Evolutionary conservation across 1,140 invertebrate genomes (phyloP).

Genomic region (Melanaphis sacchari): DNA sequence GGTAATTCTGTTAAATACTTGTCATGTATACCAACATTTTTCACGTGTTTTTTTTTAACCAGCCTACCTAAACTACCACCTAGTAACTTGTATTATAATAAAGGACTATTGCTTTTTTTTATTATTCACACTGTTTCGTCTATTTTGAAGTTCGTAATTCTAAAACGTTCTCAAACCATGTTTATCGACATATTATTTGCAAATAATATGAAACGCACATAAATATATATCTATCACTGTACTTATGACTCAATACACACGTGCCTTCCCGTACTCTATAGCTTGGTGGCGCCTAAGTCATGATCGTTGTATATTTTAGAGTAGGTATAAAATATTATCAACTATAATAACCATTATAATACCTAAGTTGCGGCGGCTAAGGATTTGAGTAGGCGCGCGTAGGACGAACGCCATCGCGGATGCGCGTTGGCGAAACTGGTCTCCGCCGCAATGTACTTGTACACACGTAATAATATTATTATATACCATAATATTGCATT

Average conservation of each 20-base stretch:
- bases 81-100: not conserved
- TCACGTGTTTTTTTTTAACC: not conserved
- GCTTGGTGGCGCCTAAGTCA: slow-evolving; percentile 15
- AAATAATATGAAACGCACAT: not conserved
- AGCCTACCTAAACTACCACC: not conserved
- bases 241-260: not conserved
- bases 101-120: not conserved
- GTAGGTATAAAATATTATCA: not conserved
- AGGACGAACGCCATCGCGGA: slow-evolving; percentile 38
- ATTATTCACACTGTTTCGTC: not conserved
- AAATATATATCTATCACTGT: not conserved
- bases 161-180: not conserved
- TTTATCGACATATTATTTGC: not conserved
- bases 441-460: not conserved
- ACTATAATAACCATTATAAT: not conserved
- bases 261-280: not conserved
- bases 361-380: not conserved
- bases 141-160: not conserved
- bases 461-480: not conserved
- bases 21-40: not conserved
- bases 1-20: slow-evolving; percentile 5
- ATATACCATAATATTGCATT: not conserved
- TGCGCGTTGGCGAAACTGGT: slow-evolving; percentile 56
- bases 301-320: not conserved
- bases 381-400: slow-evolving; percentile 41